phyloP scores from a whole-genome alignment of 2,113 vertebrate species.

The Pandion haliaetus region DNA sequence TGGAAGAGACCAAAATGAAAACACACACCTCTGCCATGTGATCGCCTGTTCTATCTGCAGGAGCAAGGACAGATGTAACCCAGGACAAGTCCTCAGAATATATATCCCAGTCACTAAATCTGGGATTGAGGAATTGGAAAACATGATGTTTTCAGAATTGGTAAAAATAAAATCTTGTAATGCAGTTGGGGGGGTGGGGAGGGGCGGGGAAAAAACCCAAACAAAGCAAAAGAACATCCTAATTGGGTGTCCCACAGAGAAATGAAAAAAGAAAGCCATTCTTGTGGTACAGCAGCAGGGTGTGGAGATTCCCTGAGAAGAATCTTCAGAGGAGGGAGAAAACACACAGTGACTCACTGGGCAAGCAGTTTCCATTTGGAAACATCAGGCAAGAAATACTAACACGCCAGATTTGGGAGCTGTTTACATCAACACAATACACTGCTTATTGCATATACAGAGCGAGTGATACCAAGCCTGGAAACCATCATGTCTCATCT shows the following conservation, averaged over 20 bases:
- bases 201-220: too few relatives aligned
- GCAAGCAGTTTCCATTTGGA: conserved; percentile 21
- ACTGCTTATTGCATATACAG: neutral
- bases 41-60: neutral
- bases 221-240: neutral
- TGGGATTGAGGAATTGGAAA: neutral
- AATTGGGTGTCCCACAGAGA: neutral
- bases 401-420: neutral
- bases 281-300: neutral
- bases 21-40: neutral
- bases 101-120: neutral
- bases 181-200: neutral
- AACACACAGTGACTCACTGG: conserved; percentile 4
- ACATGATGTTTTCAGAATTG: neutral
- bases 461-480: neutral
- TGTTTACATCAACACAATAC: neutral
- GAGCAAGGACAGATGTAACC: neutral
- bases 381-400: conserved; percentile 21
- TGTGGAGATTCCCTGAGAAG: neutral
- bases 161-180: neutral
- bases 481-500: neutral
- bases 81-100: neutral
- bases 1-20: neutral
- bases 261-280: neutral
- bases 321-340: neutral